Evolutionary conservation across 2,113 vertebrate species (phyloP), one percentile per base, ranked within the genome.

Genomic region (Anseranas semipalmata): DNA sequence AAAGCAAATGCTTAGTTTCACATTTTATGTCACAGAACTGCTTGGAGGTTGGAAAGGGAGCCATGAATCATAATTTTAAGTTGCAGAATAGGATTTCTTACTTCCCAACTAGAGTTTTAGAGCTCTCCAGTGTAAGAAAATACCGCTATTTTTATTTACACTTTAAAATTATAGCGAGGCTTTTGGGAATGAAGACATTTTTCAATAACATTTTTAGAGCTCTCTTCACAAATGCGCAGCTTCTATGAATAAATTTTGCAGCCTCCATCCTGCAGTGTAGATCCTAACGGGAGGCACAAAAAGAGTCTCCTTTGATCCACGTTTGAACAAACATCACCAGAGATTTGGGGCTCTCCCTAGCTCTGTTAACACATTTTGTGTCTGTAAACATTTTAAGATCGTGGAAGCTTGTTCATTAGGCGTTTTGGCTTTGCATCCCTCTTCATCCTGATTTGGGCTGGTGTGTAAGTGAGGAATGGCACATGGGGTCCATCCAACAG

Each of bases 131-230:
- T 3, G 30, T 43, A 72, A 89, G 80, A 56, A 67, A 81, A 67
- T 5, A 8, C 25, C 4, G 55, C 72, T 89, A 24, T 81, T 94
- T 96, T 96, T 94, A 90, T 96, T 97, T 85, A 72, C 5, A 19
- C 70, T 81, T 78, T 81, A 52, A 95, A 95, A 92, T 87, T 63
- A 87, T 33, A 59, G 56, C 0, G 6, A 86, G 73, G 43, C 89
- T 86, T 92, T 48, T 2, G 95, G 86, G 80, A 91, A 39, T 1
- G 14, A 43, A 58, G 65, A 72, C 8, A 4, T 68, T 95, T 89
- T 35, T 77, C 83, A 85, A 5, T n/a, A 67, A 79, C 20, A 5
- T 41, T 89, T 95, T 87, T 39, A 92, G 77, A 75, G 77, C 50
- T 45, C 39, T 52, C 76, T 68, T 91, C 55, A 68, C 90, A 76